phyloP scores from a whole-genome alignment of 2,797 vertebrate species.

The Gila robusta region DNA sequence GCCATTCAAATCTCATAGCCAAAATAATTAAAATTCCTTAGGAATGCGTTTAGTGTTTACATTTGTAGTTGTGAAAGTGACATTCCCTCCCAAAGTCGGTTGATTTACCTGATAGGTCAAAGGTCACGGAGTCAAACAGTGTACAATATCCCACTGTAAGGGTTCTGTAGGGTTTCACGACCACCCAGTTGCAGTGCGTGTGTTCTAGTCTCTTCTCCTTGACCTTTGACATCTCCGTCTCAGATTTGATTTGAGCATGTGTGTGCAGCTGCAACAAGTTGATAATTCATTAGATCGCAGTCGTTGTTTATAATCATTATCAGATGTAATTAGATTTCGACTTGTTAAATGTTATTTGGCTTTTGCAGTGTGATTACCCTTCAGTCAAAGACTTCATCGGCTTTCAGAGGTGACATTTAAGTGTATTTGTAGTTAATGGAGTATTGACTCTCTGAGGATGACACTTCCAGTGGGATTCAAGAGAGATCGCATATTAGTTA shows the following conservation, averaged over 20 bases:
- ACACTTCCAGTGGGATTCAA: neutral
- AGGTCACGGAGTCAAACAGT: conserved; percentile 50
- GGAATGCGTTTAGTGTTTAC: conserved; percentile 7
- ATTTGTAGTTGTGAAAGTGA: conserved; percentile 35
- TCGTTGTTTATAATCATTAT: conserved; percentile 5
- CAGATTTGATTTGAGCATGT: conserved; percentile 12
- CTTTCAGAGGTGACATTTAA: conserved; percentile 9
- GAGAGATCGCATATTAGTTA: neutral
- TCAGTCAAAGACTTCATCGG: neutral
- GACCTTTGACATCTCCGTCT: conserved; percentile 23
- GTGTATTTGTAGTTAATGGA: conserved; percentile 31
- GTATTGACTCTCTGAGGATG: conserved; percentile 5
- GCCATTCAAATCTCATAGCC: conserved; percentile 45
- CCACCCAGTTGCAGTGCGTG: conserved; percentile 42
- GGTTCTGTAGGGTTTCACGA: conserved; percentile 36
- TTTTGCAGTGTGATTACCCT: neutral
- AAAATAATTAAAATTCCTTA: conserved; percentile 23
- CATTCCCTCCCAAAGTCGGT: conserved; percentile 30
- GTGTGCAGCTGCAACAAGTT: conserved; percentile 23
- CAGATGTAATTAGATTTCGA: neutral
- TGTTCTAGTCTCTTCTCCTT: conserved; percentile 19
- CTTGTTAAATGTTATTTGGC: neutral
- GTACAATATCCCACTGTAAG: conserved; percentile 36
- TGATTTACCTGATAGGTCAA: conserved; percentile 48
- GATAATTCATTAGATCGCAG: neutral